Evolutionary conservation across 2,888 invertebrate species (phyloP).

Genomic region (Timema cristinae): DNA sequence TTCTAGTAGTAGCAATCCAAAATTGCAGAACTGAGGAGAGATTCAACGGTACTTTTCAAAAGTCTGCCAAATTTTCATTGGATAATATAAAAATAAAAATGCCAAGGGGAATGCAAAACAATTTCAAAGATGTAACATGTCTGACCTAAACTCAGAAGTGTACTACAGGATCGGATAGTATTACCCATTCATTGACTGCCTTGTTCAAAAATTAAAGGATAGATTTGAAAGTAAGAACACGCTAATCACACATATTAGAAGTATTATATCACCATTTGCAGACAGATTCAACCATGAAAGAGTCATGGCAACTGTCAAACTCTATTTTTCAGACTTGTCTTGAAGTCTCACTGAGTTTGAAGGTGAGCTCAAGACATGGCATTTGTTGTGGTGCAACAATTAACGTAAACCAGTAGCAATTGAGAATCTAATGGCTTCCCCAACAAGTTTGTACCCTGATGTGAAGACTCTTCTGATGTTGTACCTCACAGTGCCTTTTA

Average conservation of each 20-base stretch:
- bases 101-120: constrained; percentile 6
- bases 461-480: constrained; percentile 9
- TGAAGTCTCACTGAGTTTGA: too few species aligned
- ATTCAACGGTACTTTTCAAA: background rate
- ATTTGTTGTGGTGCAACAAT: constrained; percentile 13
- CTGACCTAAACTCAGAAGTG: background rate
- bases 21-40: background rate
- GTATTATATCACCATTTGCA: constrained; percentile 6
- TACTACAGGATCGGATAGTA: constrained; percentile 9
- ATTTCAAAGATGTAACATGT: constrained; percentile 7
- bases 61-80: constrained; percentile 7
- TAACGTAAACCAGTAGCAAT: background rate
- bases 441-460: constrained; percentile 12
- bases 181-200: too few species aligned
- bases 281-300: background rate
- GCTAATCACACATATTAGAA: background rate
- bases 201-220: constrained; percentile 10
- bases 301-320: background rate
- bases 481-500: constrained; percentile 12
- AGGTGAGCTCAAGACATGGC: constrained; percentile 1
- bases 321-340: constrained; percentile 11
- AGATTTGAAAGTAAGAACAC: constrained; percentile 2
- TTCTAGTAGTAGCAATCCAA: background rate
- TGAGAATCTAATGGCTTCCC: constrained; percentile 7
- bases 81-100: constrained; percentile 2